Evolutionary conservation across 1,140 invertebrate genomes (phyloP).

Genomic region (Teleogryllus occipitalis): DNA sequence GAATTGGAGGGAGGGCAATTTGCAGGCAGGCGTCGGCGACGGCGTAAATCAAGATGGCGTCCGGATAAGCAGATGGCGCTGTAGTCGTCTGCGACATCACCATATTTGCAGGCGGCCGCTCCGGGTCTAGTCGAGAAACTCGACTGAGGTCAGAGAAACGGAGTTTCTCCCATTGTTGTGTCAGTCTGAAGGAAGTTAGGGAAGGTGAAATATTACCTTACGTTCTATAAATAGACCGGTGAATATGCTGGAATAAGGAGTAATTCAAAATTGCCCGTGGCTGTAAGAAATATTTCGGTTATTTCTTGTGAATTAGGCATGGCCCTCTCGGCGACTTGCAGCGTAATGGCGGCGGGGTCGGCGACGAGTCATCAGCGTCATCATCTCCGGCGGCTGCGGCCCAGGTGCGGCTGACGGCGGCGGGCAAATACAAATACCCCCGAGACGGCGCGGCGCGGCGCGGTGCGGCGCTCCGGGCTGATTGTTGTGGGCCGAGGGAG

Average conservation of each 20-base stretch:
- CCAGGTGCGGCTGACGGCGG: background rate
- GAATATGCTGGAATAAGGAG: background rate
- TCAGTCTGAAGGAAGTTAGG: background rate
- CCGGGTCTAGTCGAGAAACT: background rate
- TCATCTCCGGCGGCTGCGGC: background rate
- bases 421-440: background rate
- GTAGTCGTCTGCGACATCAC: background rate
- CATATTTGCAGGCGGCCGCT: background rate
- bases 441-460: no score
- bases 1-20: background rate
- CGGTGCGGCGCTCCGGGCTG: background rate
- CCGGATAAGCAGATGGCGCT: background rate
- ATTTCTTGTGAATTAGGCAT: background rate
- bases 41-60: background rate
- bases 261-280: background rate
- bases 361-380: background rate
- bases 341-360: background rate
- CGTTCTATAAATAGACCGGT: background rate
- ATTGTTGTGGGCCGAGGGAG: background rate
- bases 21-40: background rate
- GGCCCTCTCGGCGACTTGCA: background rate
- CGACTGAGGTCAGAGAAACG: background rate
- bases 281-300: background rate
- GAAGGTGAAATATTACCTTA: background rate
- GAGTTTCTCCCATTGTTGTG: background rate